Percentiles rank a stretch among this genome's conserved stretches.
These are phyloP conservation scores for Syrrhaptes paradoxus DNA, from an alignment of 2,113 vertebrate genomes.

Conservation along the genomic window DNA sequence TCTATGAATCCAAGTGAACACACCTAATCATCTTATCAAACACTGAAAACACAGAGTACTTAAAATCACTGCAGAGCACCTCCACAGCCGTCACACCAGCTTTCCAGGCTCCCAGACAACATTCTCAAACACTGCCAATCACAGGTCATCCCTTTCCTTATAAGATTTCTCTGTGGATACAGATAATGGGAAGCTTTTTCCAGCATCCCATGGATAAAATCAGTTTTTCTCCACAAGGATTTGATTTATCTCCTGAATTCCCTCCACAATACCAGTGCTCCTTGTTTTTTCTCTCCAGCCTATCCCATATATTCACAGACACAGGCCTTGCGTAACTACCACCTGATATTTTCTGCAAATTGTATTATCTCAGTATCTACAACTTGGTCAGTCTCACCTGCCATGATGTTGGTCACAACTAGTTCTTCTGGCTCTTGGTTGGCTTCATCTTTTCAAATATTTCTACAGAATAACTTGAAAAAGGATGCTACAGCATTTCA, in stretches of 20 bases:
- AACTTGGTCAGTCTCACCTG: neutral
- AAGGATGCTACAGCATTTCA: neutral
- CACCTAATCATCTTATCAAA: neutral
- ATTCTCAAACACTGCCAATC: neutral
- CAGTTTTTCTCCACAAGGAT: neutral
- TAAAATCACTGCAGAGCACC: neutral
- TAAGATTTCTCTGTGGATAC: neutral
- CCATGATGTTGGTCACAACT: neutral
- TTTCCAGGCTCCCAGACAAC: neutral
- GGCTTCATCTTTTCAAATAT: neutral
- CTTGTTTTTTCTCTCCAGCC: neutral
- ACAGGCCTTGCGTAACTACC: neutral
- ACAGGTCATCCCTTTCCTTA: neutral
- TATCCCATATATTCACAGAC: neutral
- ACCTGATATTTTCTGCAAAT: neutral
- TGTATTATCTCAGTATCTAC: neutral
- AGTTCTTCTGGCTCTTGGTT: neutral
- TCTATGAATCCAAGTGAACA: neutral
- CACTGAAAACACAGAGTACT: neutral
- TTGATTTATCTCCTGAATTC: neutral
- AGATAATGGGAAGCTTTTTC: neutral
- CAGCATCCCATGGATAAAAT: neutral
- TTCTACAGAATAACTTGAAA: neutral
- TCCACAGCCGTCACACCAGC: neutral
- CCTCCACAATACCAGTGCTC: neutral